Percentiles rank a stretch among this genome's conserved stretches.
Evolutionary conservation across 2,888 invertebrate species (phyloP).

Genomic region (Drosophila monieri): DNA sequence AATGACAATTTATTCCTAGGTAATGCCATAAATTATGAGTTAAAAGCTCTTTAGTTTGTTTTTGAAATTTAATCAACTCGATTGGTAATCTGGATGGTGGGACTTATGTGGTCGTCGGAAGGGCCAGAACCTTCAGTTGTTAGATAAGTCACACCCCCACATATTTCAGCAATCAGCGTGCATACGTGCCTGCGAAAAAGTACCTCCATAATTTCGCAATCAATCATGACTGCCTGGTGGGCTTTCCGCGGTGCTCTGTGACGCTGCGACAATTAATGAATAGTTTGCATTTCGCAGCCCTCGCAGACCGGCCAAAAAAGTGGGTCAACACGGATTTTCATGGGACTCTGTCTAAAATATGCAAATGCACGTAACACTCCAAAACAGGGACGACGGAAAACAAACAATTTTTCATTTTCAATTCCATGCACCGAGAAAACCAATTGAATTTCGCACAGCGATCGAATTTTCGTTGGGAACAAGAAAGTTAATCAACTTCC

Average conservation of each 20-base stretch:
- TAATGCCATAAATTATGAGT: background rate
- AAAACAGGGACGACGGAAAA: constrained; percentile 10
- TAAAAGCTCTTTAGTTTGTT: background rate
- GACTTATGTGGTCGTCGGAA: constrained; percentile 19
- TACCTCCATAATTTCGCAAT: constrained; percentile 30
- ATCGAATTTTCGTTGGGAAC: constrained; percentile 31
- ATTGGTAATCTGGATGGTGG: background rate
- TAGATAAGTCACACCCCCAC: constrained; percentile 41
- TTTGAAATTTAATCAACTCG: too few relatives aligned
- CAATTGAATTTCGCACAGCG: constrained; percentile 61
- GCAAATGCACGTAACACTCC: constrained; percentile 53
- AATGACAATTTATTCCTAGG: background rate
- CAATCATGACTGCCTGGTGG: constrained; percentile 45
- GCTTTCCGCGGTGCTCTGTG: constrained; percentile 42
- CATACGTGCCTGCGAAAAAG: constrained; percentile 19
- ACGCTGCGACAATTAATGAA: constrained; percentile 52
- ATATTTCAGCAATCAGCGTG: constrained; percentile 25
- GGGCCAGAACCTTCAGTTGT: constrained; percentile 3
- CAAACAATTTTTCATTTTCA: constrained; percentile 45
- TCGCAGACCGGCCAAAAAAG: constrained; percentile 13
- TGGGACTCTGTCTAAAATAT: constrained; percentile 49
- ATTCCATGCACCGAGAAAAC: constrained; percentile 38
- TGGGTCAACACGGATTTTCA: constrained; percentile 56
- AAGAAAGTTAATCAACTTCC: constrained; percentile 40
- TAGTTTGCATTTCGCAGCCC: constrained; percentile 41